Evolutionary conservation across 2,113 vertebrate species (phyloP), one percentile per base, ranked within the genome.

Genomic region (Chunga burmeisteri): DNA sequence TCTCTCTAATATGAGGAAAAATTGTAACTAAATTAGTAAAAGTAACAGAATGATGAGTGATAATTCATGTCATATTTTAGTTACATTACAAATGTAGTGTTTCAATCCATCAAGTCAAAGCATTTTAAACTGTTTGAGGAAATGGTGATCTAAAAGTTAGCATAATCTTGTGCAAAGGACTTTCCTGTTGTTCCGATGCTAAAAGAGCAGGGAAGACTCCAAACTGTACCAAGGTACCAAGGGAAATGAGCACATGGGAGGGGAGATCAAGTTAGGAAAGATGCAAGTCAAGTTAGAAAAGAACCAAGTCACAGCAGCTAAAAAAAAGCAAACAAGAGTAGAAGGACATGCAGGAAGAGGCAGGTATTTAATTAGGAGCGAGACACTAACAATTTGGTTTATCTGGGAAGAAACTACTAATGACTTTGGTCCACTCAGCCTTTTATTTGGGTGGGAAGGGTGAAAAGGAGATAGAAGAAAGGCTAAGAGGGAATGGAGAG

Each of bases 161-260:
- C 36, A 56, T 47, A 27, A 42, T 34, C 62, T 58, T 52, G 15
- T 44, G 55, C 46, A 67, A 81, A 92, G 38, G 18, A 23, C 12
- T 84, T 73, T 38, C 27, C 32, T 73, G 3, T 38, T 84, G 70
- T 61, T 70, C 34, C 42, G 44, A 40, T 52, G 20, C 47, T 55
- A 52, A 71, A 86, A 72, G 50, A 53, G 59, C 20, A 71, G 26
- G 29, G 55, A 71, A 75, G 16, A 40, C 14, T 38, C 42, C 42
- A 73, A 15, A 32, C 20, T n/a, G 3, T 49, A 83, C 16, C n/a
- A 30, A 72, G 18, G 34, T 21, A 49, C 0, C 0, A 2, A 63
- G 34, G 22, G 27, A 91, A 87, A 74, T 36, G n/a, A 67, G 47
- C 42, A 29, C 3, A 3, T 44, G 55, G 34, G 36, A 75, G 16